Conservation (phyloP, 2,113 vertebrate genomes). For the Eulemur rufifrons region DNA sequence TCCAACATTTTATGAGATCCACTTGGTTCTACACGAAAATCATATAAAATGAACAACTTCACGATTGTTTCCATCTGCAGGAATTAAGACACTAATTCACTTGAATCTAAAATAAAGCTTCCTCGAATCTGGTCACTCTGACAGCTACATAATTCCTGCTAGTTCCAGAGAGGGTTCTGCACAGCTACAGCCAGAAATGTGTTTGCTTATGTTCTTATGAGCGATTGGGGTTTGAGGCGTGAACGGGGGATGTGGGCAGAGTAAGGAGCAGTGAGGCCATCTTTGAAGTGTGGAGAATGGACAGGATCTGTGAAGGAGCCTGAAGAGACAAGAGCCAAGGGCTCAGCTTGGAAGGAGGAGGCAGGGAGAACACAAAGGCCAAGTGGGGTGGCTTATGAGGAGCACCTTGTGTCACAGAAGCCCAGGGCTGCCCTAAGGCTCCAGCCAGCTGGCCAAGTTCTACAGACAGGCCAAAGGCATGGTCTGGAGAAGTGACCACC, state of each 20-base stretch:
- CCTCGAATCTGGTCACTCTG: background rate
- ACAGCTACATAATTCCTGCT: background rate
- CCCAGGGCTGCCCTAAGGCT: background rate
- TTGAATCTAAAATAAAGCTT: background rate
- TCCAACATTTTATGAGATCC: background rate
- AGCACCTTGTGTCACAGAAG: background rate
- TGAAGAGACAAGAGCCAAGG: background rate
- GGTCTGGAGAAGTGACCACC: background rate
- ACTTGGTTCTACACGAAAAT: background rate
- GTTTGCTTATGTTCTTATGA: background rate
- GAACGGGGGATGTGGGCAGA: background rate
- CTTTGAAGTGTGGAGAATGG: background rate
- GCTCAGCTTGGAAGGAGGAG: background rate
- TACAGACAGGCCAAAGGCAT: background rate
- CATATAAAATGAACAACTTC: background rate
- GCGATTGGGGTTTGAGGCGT: background rate
- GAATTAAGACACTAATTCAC: conserved; percentile 22
- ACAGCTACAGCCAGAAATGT: background rate
- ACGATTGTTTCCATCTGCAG: background rate
- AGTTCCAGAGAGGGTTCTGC: background rate
- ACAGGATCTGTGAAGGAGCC: background rate
- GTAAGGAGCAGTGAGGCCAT: background rate
- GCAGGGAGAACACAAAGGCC: no score
- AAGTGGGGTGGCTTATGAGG: background rate
- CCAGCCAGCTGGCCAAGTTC: no score